phyloP scores from a whole-genome alignment of 2,113 vertebrate genomes.

The Porphyrio hochstetteri region DNA sequence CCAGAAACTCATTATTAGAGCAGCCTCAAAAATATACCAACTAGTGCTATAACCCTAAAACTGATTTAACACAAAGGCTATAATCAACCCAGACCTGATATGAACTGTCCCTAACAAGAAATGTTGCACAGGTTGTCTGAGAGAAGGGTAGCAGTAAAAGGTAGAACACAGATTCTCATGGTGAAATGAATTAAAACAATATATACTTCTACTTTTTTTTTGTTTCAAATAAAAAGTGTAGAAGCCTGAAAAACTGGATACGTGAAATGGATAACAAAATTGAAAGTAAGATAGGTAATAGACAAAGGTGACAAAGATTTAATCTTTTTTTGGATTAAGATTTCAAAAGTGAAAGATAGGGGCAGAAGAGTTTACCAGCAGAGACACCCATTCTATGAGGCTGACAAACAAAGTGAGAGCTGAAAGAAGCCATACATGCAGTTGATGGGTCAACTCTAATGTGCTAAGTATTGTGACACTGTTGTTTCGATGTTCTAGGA shows the following conservation, averaged over 20 bases:
- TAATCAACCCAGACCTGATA: background rate
- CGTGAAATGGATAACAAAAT: rapidly evolving
- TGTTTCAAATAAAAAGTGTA: background rate
- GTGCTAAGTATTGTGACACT: background rate
- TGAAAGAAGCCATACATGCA: rapidly evolving
- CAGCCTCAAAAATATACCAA: background rate
- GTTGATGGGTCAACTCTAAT: background rate
- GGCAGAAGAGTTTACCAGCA: background rate
- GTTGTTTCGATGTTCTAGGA: background rate
- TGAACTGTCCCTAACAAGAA: background rate
- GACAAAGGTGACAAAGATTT: background rate
- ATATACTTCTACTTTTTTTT: background rate
- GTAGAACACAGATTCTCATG: background rate
- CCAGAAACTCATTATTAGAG: background rate
- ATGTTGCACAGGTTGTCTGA: background rate
- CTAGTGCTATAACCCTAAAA: background rate
- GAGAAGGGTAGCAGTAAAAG: background rate
- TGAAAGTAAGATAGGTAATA: background rate
- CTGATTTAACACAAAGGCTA: background rate
- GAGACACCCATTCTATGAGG: background rate
- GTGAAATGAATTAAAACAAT: background rate
- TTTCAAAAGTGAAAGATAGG: background rate
- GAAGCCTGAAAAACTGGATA: background rate
- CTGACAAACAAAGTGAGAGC: background rate
- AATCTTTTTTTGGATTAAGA: background rate